Base-by-base conservation (phyloP, 1,140 invertebrate genomes). In the Mycetomoellerius zeteki region DNA sequence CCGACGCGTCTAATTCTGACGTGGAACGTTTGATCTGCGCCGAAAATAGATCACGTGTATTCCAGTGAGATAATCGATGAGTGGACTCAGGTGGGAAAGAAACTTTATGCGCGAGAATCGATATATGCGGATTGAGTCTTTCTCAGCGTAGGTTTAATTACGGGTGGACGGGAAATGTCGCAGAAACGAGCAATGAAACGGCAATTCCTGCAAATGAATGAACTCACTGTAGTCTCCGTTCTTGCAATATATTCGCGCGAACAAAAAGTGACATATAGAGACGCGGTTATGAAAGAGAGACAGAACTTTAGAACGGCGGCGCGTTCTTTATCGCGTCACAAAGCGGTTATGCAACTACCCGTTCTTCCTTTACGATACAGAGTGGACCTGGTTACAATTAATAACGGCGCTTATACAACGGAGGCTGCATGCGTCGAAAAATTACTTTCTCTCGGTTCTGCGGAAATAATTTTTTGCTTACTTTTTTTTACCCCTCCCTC, bases 181-280 rank as follows among this genome's bases (percentile, higher is more conserved):
- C 37, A 37, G 47, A 24, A 58, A 88, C 21, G 71, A 58, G 56
- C 58, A 60, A 77, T 60, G 58, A 77, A 73, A 50, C 52, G 73
- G 24, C 43, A 37, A n/a, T 56, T 43, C 19, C 65, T 24, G 58
- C 78, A 75, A 81, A 88, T 90, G 80, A 91, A 85, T 90, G 75
- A 87, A 8, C 50, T 33, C 69, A 73, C 67, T 89, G 88, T 89
- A 71, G 24, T 84, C 33, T 60, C 69, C 12, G 50, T 21, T 43
- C 58, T 43, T 62, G 30, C n/a, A 5, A 50, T 54, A 62, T 75
- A 54, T 30, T 65, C 50, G 73, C 64, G 33, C 37, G 50, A 27
- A 33, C 47, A 86, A 89, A 86, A 89, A 81, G 16, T 47, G 24
- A 86, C 19, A 67, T 72, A 43, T 27, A 52, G n/a, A 37, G 60